These are phyloP conservation scores for Saccostrea cuccullata DNA, from an alignment of 1,140 invertebrate species.

Conservation along the genomic window DNA sequence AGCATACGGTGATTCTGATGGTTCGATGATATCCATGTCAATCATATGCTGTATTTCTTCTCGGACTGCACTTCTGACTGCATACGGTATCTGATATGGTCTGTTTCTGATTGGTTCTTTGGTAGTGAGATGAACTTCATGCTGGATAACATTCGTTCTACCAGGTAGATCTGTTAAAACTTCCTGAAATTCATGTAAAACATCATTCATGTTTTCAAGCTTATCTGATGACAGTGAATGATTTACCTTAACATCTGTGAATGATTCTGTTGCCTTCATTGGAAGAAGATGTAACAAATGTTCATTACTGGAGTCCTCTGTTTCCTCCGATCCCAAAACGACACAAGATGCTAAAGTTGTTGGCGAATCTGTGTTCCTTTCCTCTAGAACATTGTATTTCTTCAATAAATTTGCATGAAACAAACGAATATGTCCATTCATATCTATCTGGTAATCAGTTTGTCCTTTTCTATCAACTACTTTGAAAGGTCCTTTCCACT, in stretches of 20 bases:
- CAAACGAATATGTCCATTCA: neutral
- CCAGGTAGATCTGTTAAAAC: slow-evolving; percentile 59
- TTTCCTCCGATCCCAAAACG: neutral
- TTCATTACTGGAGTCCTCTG: neutral
- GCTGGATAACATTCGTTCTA: slow-evolving; percentile 45
- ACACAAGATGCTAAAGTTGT: neutral
- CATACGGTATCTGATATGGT: slow-evolving; percentile 72
- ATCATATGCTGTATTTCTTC: slow-evolving; percentile 75
- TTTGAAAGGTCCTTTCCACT: slow-evolving; percentile 19
- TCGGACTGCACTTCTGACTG: slow-evolving; percentile 72
- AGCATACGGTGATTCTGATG: slow-evolving; percentile 13
- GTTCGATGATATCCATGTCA: slow-evolving; percentile 57
- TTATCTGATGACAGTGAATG: slow-evolving; percentile 36
- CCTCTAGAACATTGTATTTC: neutral
- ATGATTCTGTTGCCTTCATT: no score
- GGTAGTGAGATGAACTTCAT: slow-evolving; percentile 44
- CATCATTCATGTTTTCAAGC: slow-evolving; percentile 45
- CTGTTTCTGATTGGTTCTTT: slow-evolving; percentile 37
- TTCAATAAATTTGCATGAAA: slow-evolving; percentile 17
- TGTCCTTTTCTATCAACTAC: neutral
- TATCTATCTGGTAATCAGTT: neutral
- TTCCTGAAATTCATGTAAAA: slow-evolving; percentile 50
- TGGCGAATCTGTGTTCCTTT: neutral
- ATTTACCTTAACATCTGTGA: no score
- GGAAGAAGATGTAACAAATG: no score